Conservation (phyloP, 1,140 invertebrate species). For the Gerris buenoi region DNA sequence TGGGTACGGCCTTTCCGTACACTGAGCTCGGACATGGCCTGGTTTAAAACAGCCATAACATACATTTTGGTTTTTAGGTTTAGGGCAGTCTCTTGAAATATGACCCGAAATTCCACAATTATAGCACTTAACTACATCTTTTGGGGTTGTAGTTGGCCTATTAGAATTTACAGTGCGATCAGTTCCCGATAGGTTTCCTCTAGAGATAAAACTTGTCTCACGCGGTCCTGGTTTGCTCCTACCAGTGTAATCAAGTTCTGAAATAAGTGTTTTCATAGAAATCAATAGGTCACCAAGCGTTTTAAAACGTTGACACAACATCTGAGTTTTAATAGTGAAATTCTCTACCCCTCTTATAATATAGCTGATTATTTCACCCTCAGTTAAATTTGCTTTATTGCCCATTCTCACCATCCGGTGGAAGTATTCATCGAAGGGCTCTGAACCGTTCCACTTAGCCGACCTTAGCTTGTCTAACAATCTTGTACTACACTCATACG, state of each 20-base stretch:
- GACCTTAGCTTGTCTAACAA: background rate
- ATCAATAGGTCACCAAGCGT: background rate
- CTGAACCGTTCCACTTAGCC: background rate
- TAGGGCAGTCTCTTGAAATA: background rate
- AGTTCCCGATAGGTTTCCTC: background rate
- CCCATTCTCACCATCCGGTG: background rate
- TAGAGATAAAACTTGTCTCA: background rate
- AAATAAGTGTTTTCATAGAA: background rate
- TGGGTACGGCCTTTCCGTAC: background rate
- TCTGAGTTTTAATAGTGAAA: background rate
- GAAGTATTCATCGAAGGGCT: background rate
- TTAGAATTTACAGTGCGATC: background rate
- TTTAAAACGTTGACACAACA: background rate
- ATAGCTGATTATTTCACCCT: background rate
- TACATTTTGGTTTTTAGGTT: background rate
- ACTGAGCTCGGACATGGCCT: background rate
- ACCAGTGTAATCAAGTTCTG: background rate
- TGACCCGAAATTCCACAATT: background rate
- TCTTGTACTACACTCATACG: background rate
- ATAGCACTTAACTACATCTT: background rate
- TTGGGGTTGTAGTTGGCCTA: background rate
- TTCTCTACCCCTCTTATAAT: background rate
- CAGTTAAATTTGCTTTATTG: background rate
- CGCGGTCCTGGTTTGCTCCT: too few relatives aligned
- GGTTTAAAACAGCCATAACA: background rate